Conservation (phyloP, 2,113 vertebrate genomes). For the Sorex araneus region DNA sequence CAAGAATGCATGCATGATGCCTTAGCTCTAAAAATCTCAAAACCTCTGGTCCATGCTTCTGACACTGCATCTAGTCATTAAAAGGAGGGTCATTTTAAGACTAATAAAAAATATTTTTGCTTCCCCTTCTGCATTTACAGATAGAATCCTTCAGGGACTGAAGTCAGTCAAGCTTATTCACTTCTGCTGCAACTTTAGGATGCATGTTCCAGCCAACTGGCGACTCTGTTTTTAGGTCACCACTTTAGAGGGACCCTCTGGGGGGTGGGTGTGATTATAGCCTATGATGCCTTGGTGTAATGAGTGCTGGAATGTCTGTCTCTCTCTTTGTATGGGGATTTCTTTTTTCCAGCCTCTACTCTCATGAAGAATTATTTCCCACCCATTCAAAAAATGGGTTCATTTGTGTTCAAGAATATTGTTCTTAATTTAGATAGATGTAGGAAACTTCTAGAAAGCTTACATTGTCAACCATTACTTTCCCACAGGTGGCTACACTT, state of each 20-base stretch:
- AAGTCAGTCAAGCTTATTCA: slow-evolving; percentile 91
- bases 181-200: slow-evolving; percentile 89
- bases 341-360: slow-evolving; percentile 72
- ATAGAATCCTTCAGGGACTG: slow-evolving; percentile 88
- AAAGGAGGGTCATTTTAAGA: slow-evolving; percentile 88
- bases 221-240: slow-evolving; percentile 92
- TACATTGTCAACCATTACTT: slow-evolving; percentile 74
- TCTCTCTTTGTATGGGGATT: slow-evolving; percentile 80
- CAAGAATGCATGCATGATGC: slow-evolving; percentile 33
- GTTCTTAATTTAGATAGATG: background rate
- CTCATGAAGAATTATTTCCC: slow-evolving; percentile 72
- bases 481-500: slow-evolving; percentile 79
- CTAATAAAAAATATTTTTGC: slow-evolving; percentile 88
- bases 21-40: slow-evolving; percentile 75
- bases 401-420: slow-evolving; percentile 56
- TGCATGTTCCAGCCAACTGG: slow-evolving; percentile 90
- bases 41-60: slow-evolving; percentile 77
- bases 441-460: slow-evolving; percentile 75
- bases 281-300: slow-evolving; percentile 85
- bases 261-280: slow-evolving; percentile 88
- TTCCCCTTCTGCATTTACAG: slow-evolving; percentile 89
- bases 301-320: slow-evolving; percentile 87
- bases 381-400: slow-evolving; percentile 58
- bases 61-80: slow-evolving; percentile 84
- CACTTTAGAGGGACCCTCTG: slow-evolving; percentile 90